A percentile compares a stretch with the other conserved stretches of the same genome.
Evolutionary conservation across 2,113 vertebrate genomes (phyloP).

Genomic region (Leucoraja erinaceus): DNA sequence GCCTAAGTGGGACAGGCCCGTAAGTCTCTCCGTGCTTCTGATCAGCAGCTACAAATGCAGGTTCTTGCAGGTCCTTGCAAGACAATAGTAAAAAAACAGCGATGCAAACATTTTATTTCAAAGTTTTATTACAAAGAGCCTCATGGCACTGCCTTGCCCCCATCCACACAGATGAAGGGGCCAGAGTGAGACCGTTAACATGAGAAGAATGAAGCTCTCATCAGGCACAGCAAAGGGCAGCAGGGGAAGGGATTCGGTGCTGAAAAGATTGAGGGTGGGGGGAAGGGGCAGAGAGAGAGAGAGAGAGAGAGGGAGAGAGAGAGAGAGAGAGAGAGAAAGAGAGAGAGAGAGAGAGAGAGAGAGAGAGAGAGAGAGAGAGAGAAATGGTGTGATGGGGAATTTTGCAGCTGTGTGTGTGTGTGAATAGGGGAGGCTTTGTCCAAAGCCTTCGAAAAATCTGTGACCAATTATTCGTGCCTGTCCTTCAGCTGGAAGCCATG

Average conservation of each 20-base stretch:
- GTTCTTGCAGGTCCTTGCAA: neutral
- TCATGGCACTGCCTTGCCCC: neutral
- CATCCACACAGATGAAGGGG: neutral
- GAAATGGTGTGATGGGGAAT: constrained; percentile 38
- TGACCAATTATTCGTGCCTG: constrained; percentile 68
- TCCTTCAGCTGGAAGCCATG: constrained; percentile 52
- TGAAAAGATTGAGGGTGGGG: constrained; percentile 37
- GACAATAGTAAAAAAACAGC: neutral
- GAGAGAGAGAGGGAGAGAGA: constrained; percentile 13
- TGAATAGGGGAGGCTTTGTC: constrained; percentile 68
- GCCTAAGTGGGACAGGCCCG: too few species aligned
- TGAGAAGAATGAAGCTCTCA: neutral
- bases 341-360: neutral
- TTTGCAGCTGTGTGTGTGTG: constrained; percentile 55
- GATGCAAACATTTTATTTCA: neutral
- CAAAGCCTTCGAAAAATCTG: constrained; percentile 63
- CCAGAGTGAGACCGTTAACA: neutral
- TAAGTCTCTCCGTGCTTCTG: too few species aligned
- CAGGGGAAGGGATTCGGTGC: constrained; percentile 50
- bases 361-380: constrained; percentile 27
- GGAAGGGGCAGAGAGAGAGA: neutral
- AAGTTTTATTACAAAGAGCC: neutral
- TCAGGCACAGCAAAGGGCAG: neutral
- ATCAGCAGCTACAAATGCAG: neutral
- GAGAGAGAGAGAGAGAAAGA: constrained; percentile 9